These are phyloP conservation scores for Sceloporus tristichus DNA, from an alignment of 2,113 vertebrate species.

Conservation along the genomic window DNA sequence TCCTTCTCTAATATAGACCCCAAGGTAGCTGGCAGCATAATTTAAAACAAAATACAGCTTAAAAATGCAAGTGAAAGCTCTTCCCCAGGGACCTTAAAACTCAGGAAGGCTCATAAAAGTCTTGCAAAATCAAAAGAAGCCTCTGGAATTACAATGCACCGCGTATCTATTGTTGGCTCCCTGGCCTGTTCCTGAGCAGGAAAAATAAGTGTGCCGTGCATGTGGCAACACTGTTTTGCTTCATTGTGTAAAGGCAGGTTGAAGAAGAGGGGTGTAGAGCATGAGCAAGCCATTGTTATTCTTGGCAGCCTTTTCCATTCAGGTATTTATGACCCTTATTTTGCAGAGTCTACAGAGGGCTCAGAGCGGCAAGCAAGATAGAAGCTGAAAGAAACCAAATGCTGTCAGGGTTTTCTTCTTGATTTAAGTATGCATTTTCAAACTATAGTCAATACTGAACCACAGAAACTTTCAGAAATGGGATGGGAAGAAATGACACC, in stretches of 20 bases:
- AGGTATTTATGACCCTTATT: background rate
- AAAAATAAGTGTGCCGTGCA: background rate
- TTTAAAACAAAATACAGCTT: too few relatives aligned
- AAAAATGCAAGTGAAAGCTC: too few relatives aligned
- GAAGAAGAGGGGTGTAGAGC: background rate
- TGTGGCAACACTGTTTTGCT: background rate
- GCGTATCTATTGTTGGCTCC: too few relatives aligned
- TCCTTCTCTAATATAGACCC: too few relatives aligned
- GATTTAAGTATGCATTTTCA: background rate
- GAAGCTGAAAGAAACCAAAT: background rate
- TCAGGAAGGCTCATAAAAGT: too few relatives aligned
- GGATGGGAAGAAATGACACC: background rate
- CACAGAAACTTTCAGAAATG: background rate
- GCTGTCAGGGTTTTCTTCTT: background rate
- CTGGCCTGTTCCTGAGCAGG: background rate
- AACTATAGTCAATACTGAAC: background rate
- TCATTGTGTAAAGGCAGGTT: background rate
- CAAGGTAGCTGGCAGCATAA: too few relatives aligned
- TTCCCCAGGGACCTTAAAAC: too few relatives aligned
- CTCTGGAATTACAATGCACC: background rate
- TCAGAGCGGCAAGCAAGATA: background rate
- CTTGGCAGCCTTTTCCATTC: background rate
- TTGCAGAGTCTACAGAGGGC: background rate
- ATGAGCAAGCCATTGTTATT: background rate
- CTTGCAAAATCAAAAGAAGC: background rate